phyloP scores from a whole-genome alignment of 2,113 vertebrate species.

The Panthera uncia region DNA sequence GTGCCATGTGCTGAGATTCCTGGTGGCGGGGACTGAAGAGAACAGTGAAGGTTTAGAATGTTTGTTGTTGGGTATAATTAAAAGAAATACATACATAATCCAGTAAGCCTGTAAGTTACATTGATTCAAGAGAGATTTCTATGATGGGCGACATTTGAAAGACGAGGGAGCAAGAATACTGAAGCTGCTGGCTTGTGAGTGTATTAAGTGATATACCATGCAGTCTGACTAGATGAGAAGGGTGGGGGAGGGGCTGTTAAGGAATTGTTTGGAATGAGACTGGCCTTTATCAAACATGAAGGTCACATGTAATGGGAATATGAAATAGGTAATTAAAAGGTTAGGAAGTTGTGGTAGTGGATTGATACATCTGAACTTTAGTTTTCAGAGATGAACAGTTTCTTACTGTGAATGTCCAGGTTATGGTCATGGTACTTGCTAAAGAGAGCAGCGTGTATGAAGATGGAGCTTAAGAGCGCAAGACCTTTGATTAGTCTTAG shows the following conservation, averaged over 20 bases:
- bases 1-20: conserved; percentile 15
- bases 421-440: not conserved
- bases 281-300: not conserved
- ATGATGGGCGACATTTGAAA: not conserved
- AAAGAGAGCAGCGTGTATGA: not conserved
- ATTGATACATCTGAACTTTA: conserved; percentile 16
- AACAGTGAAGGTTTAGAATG: not conserved
- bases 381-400: not conserved
- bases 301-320: not conserved
- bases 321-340: conserved; percentile 3
- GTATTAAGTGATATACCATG: not conserved
- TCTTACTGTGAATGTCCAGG: not conserved
- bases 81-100: not conserved
- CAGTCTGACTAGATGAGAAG: not conserved
- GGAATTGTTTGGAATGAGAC: not conserved
- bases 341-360: not conserved
- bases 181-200: not conserved
- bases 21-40: not conserved
- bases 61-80: not conserved
- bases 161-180: not conserved
- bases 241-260: not conserved
- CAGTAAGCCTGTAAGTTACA: not conserved
- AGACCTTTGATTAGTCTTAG: not conserved
- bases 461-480: not conserved
- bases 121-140: not conserved